Base-by-base conservation (phyloP, 2,797 vertebrate genomes). In the Sphaeramia orbicularis region DNA sequence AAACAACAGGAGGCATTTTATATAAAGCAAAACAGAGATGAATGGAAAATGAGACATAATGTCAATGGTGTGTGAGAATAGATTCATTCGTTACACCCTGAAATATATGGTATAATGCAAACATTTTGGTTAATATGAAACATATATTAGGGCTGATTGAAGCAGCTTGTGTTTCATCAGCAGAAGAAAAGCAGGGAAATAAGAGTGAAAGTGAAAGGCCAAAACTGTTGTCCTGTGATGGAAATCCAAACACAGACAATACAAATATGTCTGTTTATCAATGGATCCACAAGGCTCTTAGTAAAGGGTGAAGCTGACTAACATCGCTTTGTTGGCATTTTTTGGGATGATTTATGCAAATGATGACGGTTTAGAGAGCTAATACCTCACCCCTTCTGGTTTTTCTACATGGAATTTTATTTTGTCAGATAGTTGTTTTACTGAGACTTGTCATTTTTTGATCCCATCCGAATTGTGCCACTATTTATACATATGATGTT, bases 41-140 rank as follows among this genome's bases (percentile, higher is more conserved):
- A 21, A 15, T 9, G n/a, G 10, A 18, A n/a, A 36, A 11, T 7
- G 15, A 59, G 36, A 47, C 35, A 36, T 19, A 10, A 14, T 13
- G 1, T 37, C 44, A 71, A 70, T 67, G 71, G 56, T 37, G 41
- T 70, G 65, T 18, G 48, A 64, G 27, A 77, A 47, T 65, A 49
- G 67, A 56, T 55, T 67, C 49, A 65, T 78, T 57, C 45, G 71
- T 69, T 64, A 71, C 11, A 52, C 21, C 10, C 37, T 52, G 37
- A 53, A 38, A 62, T 41, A 11, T 5, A 13, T 5, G 12, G 10
- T 24, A 37, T 24, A 41, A 45, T 4, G 14, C 9, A 52, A 44
- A n/a, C 76, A 56, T 61, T 48, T 14, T 67, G 43, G 14, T 43
- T 27, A 47, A 24, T 50, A 52, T 18, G 10, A 62, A 37, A 61